phyloP scores from a whole-genome alignment of 1,140 invertebrate species.

The Lethocerus indicus region DNA sequence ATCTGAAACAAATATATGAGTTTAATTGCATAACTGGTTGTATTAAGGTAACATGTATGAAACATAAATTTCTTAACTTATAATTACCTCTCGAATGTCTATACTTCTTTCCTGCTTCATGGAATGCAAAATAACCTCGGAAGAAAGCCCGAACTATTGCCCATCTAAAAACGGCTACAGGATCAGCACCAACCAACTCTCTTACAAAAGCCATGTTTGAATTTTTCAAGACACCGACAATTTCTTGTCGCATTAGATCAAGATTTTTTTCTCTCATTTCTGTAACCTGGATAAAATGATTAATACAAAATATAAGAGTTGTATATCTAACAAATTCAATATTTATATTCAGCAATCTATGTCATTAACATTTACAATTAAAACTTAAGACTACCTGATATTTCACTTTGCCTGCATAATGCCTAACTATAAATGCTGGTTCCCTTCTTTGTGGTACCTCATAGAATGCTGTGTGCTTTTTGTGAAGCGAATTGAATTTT shows the following conservation, averaged over 20 bases:
- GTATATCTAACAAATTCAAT: neutral
- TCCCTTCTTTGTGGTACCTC: slow-evolving; percentile 81
- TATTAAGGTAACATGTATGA: neutral
- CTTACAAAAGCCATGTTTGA: slow-evolving; percentile 82
- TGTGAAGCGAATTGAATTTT: slow-evolving; percentile 79
- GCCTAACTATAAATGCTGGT: slow-evolving; percentile 78
- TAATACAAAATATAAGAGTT: neutral
- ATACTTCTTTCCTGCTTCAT: slow-evolving; percentile 60
- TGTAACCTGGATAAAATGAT: slow-evolving; percentile 35
- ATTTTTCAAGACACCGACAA: slow-evolving; percentile 85
- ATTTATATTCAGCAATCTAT: too few species aligned
- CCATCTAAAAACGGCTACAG: slow-evolving; percentile 89
- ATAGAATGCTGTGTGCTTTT: slow-evolving; percentile 84
- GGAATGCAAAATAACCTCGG: slow-evolving; percentile 82
- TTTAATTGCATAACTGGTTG: neutral
- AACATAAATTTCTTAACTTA: neutral
- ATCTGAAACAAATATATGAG: slow-evolving; percentile 27
- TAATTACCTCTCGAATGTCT: slow-evolving; percentile 37
- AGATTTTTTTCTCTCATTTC: slow-evolving; percentile 94
- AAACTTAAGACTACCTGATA: slow-evolving; percentile 45
- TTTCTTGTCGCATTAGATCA: slow-evolving; percentile 85
- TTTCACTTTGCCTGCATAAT: slow-evolving; percentile 94
- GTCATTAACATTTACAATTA: neutral
- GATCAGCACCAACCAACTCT: slow-evolving; percentile 84
- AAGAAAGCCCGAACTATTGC: slow-evolving; percentile 82